Evolutionary conservation across 2,888 invertebrate species (phyloP), one percentile per base, ranked within the genome.

Genomic region (Mylabris sibirica): DNA sequence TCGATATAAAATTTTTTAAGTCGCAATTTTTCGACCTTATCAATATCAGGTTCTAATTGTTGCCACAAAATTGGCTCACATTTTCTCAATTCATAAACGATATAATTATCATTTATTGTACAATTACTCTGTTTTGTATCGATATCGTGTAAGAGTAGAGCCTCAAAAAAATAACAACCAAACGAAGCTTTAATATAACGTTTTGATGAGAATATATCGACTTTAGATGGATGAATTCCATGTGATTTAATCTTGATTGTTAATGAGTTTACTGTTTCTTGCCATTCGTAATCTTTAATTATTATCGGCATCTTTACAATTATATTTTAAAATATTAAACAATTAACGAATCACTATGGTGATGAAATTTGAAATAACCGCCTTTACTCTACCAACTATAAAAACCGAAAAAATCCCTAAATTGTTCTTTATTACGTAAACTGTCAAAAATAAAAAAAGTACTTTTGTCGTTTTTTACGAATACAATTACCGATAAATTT

Each of bases 231-330:
- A 75, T 86, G 87, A 0, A 89, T 87, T 6, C 90, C 89, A 78
- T 88, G 90, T 63, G 93, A 80, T 5, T 92, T 91, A 34, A 94
- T 88, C 73, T 87, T 87, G 66, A 95, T 87, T 69, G 89, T 87
- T 9, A 95, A 78, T 44, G 84, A 84, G 49, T 86, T 86, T 14
- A 86, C 84, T 1, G 90, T 90, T 86, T 95, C 93, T 49, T 89
- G 89, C 95, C 95, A 95, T 44, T 87, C 88, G 79, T 87, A 92
- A 85, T 94, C 91, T 85, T 91, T 92, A 1, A 95, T 87, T 74
- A 92, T 75, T 74, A 93, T 89, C n/a, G 92, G 91, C 92, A 93
- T 93, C 34, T 71, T 77, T 57, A 1, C 1, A 17, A 44, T 44
- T 44, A 44, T 22, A 3, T 9, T 53, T 53, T 53, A 14, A 1